A percentile compares a stretch with the other conserved stretches of the same genome.
Conservation (phyloP, 2,797 vertebrate genomes). For the Gobionotothen gibberifrons region DNA sequence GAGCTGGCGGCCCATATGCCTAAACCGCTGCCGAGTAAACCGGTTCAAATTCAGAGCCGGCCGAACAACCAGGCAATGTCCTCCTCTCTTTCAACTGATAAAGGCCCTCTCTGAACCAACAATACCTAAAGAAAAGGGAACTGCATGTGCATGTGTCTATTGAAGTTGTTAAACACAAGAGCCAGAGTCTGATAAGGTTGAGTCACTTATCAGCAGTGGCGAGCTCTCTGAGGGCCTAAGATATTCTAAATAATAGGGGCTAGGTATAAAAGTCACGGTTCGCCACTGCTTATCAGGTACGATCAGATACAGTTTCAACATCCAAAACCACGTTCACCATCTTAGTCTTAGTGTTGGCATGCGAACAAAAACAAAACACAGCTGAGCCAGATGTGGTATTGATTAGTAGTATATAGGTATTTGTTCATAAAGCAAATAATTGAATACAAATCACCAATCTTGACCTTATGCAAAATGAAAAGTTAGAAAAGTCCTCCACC, state of each 20-base stretch:
- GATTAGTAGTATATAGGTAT: not conserved
- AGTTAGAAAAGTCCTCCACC: too few relatives aligned
- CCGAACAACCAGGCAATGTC: too few relatives aligned
- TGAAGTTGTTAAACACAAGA: not conserved
- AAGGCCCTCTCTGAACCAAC: too few relatives aligned
- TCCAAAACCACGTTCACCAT: not conserved
- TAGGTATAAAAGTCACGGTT: too few relatives aligned
- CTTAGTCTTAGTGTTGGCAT: not conserved
- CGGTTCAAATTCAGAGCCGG: too few relatives aligned
- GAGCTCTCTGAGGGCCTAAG: too few relatives aligned
- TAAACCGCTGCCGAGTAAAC: too few relatives aligned
- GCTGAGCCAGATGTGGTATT: too few relatives aligned
- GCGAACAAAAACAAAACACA: not conserved
- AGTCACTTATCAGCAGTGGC: not conserved
- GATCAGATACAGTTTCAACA: not conserved
- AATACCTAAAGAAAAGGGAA: not conserved
- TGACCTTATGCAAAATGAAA: not conserved
- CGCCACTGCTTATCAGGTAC: not conserved
- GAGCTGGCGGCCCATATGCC: too few relatives aligned
- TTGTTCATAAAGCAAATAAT: not conserved
- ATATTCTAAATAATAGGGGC: too few relatives aligned
- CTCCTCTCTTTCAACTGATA: too few relatives aligned
- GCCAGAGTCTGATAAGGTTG: not conserved
- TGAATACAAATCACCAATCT: too few relatives aligned
- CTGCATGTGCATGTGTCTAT: not conserved